Evolutionary conservation across 23 tunicate species (phyloP).

Genomic region (Diplosoma virens): DNA sequence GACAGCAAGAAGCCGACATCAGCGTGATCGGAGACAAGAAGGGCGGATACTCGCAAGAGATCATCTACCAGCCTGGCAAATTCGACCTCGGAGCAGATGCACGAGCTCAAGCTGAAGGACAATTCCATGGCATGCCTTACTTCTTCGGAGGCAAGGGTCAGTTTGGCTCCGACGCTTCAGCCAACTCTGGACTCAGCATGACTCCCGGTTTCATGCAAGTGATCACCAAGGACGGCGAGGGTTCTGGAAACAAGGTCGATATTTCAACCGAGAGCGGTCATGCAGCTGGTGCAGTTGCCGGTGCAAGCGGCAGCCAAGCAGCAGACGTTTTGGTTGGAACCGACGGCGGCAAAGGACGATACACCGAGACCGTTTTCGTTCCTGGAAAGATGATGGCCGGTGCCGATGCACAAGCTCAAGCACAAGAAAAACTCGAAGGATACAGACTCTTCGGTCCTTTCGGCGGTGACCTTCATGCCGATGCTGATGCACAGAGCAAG

Average conservation of each 20-base stretch:
- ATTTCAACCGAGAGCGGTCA: not conserved
- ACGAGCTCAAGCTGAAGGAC: not conserved
- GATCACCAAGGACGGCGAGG: conserved; percentile 1
- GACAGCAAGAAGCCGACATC: conserved; percentile 3
- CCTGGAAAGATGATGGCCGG: conserved; percentile 14
- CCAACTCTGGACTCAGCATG: not conserved
- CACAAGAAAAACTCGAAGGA: not conserved
- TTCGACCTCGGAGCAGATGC: not conserved
- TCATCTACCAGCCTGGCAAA: conserved; percentile 16
- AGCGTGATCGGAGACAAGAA: conserved; percentile 1
- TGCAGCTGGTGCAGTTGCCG: not conserved
- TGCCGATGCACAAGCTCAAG: conserved; percentile 2
- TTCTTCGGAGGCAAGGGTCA: conserved; percentile 11
- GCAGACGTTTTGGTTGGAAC: not conserved
- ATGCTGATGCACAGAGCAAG: conserved; percentile 8
- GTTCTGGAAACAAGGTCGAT: not conserved
- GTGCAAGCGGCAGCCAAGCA: not conserved
- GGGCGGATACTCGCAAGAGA: not conserved
- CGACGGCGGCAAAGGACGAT: not conserved
- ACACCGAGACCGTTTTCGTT: conserved; percentile 9
- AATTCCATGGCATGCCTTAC: too few relatives aligned
- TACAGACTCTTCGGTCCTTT: not conserved
- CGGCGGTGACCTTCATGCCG: not conserved
- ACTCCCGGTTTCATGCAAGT: not conserved
- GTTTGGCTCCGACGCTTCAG: not conserved